These are phyloP conservation scores for Corvus hawaiiensis DNA, from an alignment of 2,113 vertebrate genomes.

Conservation along the genomic window DNA sequence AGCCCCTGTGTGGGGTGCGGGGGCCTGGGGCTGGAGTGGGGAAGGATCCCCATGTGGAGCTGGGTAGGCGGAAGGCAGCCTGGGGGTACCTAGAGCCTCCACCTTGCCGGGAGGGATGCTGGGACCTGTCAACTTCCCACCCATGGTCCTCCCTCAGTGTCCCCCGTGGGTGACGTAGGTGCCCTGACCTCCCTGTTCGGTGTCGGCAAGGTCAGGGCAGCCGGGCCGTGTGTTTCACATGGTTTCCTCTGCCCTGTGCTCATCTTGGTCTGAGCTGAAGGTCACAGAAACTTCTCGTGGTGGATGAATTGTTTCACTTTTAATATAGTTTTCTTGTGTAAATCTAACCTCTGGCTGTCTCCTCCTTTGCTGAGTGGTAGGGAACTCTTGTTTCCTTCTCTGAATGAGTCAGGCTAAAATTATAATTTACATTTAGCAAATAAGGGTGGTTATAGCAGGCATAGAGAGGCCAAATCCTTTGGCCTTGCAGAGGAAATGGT, in stretches of 20 bases:
- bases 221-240: background rate
- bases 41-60: background rate
- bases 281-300: background rate
- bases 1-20: no score
- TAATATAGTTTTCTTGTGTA: fast-evolving
- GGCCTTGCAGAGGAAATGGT: background rate
- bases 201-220: background rate
- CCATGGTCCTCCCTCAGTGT: background rate
- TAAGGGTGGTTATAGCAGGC: background rate
- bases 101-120: background rate
- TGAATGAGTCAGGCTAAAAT: background rate
- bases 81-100: background rate
- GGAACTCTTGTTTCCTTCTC: background rate
- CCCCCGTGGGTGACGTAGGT: background rate
- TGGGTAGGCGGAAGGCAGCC: background rate
- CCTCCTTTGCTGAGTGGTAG: fast-evolving
- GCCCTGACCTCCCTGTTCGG: background rate
- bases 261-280: background rate
- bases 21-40: background rate
- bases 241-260: background rate
- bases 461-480: background rate
- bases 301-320: background rate
- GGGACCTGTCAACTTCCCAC: background rate
- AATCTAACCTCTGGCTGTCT: background rate
- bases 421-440: background rate